phyloP scores from a whole-genome alignment of 92 coral and sea anemone species.

The Hydrozoanthus gracilis region DNA sequence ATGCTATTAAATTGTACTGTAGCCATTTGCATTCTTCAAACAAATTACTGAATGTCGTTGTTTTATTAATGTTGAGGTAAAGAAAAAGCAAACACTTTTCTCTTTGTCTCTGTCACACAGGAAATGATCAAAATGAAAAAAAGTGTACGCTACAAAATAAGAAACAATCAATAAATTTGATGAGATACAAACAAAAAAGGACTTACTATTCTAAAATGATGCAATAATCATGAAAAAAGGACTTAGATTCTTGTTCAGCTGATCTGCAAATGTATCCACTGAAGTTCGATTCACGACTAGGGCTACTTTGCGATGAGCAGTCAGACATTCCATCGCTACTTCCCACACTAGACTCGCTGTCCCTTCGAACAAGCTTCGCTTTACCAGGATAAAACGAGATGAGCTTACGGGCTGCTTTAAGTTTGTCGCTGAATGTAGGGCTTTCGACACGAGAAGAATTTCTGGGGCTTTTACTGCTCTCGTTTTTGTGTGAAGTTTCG shows the following conservation, averaged over 20 bases:
- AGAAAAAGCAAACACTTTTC: not conserved
- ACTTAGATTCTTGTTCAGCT: slow-evolving; percentile 58
- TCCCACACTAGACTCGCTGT: slow-evolving; percentile 47
- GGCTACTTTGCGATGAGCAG: slow-evolving; percentile 23
- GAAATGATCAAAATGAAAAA: not conserved
- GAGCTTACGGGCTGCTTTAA: slow-evolving; percentile 76
- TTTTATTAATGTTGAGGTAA: too few relatives aligned
- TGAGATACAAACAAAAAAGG: not conserved
- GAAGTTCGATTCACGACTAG: not conserved
- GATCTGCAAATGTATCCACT: slow-evolving; percentile 36
- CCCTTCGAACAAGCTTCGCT: slow-evolving; percentile 53
- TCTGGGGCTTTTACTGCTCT: slow-evolving; percentile 44
- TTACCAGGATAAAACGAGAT: slow-evolving; percentile 68
- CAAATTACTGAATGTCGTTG: too few relatives aligned
- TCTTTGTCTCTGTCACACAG: not conserved
- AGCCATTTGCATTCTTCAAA: too few relatives aligned
- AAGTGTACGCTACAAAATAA: not conserved
- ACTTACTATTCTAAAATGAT: slow-evolving; percentile 92
- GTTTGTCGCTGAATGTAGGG: slow-evolving; percentile 74
- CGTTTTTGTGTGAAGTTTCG: not conserved
- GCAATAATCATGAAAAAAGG: slow-evolving; percentile 79
- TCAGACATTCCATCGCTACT: slow-evolving; percentile 37
- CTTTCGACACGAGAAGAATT: slow-evolving; percentile 43
- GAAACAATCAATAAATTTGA: not conserved
- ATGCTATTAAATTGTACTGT: too few relatives aligned